These are phyloP conservation scores for Leptinotarsa defecta DNA, from an alignment of 1,140 invertebrate genomes.

Conservation along the genomic window DNA sequence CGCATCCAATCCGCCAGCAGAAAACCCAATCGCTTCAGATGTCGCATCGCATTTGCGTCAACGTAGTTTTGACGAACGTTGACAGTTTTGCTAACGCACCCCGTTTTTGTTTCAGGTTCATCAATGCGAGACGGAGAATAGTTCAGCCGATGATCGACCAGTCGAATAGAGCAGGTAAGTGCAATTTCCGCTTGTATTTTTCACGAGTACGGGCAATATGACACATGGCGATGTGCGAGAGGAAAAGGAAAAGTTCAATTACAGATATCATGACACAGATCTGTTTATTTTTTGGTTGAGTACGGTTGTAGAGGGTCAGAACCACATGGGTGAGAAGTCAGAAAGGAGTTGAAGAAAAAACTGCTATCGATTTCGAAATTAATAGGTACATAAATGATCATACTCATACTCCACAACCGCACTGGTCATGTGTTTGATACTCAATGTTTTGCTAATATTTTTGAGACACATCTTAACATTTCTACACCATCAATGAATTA, in stretches of 20 bases:
- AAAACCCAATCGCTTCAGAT: constrained; percentile 51
- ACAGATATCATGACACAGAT: no score
- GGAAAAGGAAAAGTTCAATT: not conserved
- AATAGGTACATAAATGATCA: no score
- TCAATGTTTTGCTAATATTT: no score
- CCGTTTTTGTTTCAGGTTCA: constrained; percentile 82
- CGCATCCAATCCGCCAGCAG: constrained; percentile 29
- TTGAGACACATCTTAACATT: no score
- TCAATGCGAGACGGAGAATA: constrained; percentile 96
- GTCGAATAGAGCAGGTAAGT: constrained; percentile 97
- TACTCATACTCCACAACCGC: no score
- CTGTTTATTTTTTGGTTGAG: no score
- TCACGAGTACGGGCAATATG: not conserved
- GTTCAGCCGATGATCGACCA: constrained; percentile 97
- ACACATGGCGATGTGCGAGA: not conserved
- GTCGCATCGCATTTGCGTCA: constrained; percentile 46
- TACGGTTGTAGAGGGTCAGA: no score
- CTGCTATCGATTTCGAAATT: no score
- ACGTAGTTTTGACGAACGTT: constrained; percentile 47
- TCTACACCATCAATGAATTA: not conserved
- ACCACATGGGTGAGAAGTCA: no score
- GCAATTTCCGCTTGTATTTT: not conserved
- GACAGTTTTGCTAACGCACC: constrained; percentile 42
- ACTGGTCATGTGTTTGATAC: no score
- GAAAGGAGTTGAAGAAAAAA: no score